These are phyloP conservation scores for Saguinus midas DNA, from an alignment of 2,113 vertebrate genomes.

Conservation along the genomic window DNA sequence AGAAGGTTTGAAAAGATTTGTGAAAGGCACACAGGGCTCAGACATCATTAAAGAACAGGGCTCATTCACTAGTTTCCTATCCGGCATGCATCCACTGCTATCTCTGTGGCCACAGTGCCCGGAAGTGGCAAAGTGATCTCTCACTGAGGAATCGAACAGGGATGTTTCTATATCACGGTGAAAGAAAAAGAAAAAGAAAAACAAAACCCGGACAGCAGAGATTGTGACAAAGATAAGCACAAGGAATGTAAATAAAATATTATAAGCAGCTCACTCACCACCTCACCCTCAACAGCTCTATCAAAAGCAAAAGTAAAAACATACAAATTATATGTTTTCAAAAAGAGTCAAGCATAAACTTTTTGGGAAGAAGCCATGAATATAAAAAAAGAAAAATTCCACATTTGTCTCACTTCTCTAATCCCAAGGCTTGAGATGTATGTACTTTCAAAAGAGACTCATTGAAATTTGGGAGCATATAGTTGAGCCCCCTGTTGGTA, in stretches of 20 bases:
- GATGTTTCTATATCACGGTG: not conserved
- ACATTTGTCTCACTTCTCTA: not conserved
- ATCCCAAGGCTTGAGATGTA: not conserved
- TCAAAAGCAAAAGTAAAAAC: slow-evolving; percentile 18
- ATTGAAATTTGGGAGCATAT: not conserved
- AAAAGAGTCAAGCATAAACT: not conserved
- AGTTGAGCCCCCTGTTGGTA: not conserved
- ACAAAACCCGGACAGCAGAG: not conserved
- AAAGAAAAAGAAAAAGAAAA: not conserved
- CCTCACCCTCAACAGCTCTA: not conserved
- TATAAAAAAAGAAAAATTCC: not conserved
- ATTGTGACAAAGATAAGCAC: slow-evolving; percentile 51
- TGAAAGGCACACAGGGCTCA: not conserved
- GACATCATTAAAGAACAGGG: not conserved
- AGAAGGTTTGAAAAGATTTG: not conserved
- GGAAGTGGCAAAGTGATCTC: not conserved
- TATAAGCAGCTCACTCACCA: slow-evolving; percentile 25
- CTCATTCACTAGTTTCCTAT: not conserved
- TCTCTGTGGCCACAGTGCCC: not conserved
- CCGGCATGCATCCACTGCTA: fast-evolving
- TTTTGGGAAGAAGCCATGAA: not conserved
- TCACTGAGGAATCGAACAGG: not conserved
- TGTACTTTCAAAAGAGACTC: not conserved
- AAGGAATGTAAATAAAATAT: slow-evolving; percentile 55
- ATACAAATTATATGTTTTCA: not conserved